Evolutionary conservation across 2,797 vertebrate genomes (phyloP).

Genomic region (Aphelocoma californica): DNA sequence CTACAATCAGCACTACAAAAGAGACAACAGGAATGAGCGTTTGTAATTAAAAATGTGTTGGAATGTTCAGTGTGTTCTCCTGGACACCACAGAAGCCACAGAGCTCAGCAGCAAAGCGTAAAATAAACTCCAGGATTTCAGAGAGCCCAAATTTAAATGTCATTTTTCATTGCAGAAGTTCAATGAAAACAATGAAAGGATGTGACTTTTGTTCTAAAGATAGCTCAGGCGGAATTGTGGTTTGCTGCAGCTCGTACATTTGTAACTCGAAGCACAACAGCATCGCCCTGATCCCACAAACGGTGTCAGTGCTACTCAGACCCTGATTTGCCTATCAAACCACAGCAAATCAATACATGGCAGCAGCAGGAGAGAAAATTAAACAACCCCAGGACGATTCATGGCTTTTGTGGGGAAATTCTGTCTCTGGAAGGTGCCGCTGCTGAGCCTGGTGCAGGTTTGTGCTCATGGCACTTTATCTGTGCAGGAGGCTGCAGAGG

Average conservation of each 20-base stretch:
- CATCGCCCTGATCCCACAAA: not conserved
- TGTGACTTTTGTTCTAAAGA: slow-evolving; percentile 65
- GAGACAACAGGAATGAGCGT: not conserved
- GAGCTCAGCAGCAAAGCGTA: not conserved
- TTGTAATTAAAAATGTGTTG: not conserved
- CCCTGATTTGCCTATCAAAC: not conserved
- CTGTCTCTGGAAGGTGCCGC: not conserved
- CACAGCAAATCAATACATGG: not conserved
- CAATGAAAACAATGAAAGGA: slow-evolving; percentile 65
- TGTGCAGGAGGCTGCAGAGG: not conserved
- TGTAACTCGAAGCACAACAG: not conserved
- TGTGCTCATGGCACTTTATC: not conserved
- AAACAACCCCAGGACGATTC: not conserved
- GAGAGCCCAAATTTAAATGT: slow-evolving; percentile 26
- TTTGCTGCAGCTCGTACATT: slow-evolving; percentile 19
- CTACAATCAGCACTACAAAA: not conserved
- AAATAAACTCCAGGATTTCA: slow-evolving; percentile 18
- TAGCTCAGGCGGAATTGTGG: slow-evolving; percentile 31
- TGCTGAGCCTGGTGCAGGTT: not conserved
- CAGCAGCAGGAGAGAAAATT: not conserved
- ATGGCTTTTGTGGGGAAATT: not conserved
- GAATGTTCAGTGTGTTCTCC: not conserved
- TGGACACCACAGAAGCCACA: not conserved
- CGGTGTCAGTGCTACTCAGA: not conserved
- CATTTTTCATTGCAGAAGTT: slow-evolving; percentile 32